phyloP scores from a whole-genome alignment of 2,113 vertebrate genomes.

The Trematomus loennbergii region DNA sequence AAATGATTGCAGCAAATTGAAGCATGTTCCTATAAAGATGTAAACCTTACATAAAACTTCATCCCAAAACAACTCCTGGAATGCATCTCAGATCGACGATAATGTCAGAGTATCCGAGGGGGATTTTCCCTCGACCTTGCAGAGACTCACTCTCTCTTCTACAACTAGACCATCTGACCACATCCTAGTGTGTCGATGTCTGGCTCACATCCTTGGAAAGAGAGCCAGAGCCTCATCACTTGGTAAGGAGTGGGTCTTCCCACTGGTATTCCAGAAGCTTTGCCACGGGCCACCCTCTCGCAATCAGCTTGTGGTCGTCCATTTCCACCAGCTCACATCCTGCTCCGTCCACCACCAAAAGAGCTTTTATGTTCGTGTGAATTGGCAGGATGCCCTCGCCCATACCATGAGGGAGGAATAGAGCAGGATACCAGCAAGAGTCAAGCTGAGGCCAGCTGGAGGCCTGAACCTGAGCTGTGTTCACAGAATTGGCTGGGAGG shows the following conservation, averaged over 20 bases:
- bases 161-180: conserved; percentile 50
- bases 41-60: conserved; percentile 40
- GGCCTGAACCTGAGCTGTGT: conserved; percentile 25
- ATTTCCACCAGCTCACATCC: conserved; percentile 62
- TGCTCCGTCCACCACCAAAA: conserved; percentile 63
- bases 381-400: conserved; percentile 57
- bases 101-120: conserved; percentile 16
- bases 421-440: conserved; percentile 45
- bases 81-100: conserved; percentile 49
- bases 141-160: conserved; percentile 22
- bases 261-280: conserved; percentile 66
- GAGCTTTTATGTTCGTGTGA: conserved; percentile 67
- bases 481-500: background rate
- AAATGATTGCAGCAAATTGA: conserved; percentile 36
- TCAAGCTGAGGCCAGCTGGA: conserved; percentile 60
- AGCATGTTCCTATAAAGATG: conserved; percentile 2
- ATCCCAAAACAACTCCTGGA: conserved; percentile 43
- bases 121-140: conserved; percentile 18
- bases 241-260: conserved; percentile 52
- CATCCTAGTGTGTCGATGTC: conserved; percentile 49
- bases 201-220: conserved; percentile 59
- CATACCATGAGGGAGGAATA: conserved; percentile 56
- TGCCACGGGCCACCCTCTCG: conserved; percentile 65
- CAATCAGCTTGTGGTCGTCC: conserved; percentile 72
- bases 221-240: conserved; percentile 59